Base-by-base conservation (phyloP, 2,888 invertebrate species). In the Thysanoteuthis rhombus region DNA sequence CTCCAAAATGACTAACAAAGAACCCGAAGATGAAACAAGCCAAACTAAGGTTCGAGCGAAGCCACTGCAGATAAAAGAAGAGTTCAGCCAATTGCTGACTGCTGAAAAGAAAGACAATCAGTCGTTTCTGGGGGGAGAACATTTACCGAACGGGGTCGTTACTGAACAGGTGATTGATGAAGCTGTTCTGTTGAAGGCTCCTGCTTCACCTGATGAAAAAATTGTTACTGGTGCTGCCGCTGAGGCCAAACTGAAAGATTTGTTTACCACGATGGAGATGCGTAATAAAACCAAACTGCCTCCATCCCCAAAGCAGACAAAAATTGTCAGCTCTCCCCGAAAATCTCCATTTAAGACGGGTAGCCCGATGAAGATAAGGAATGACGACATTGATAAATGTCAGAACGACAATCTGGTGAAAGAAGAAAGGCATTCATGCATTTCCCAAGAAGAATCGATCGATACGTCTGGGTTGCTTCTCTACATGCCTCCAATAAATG, bases 401-500 rank as follows among this genome's bases (percentile, higher is more conserved):
- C 75, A n/a, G n/a, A 75, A 36, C 16, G n/a, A 75, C 12, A 1
- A n/a, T 19, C 3, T 12, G 2, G n/a, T 36, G 19, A 75, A 52
- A 25, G 52, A 36, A 1, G 75, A n/a, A 36, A n/a, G 12, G 12
- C 40, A 32, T 10, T 45, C 42, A 6, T 16, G 12, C 5, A 8
- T 92, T n/a, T 45, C 92, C 4, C 28, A n/a, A 2, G 92, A n/a
- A 4, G n/a, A 19, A 12, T n/a, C 42, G 25, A 12, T n/a, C 19
- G 92, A 92, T 92, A 8, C 32, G 16, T 45, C 45, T 32, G 40
- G 92, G 32, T 92, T 92, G 8, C 42, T 45, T n/a, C 45, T 92
- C 25, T 92, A 45, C 32, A 92, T 92, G 92, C 92, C 92, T 32
- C 92, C 92, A 12, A 45, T 92, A 36, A 92, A 92, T 45, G 92